phyloP scores from a whole-genome alignment of 2,797 vertebrate genomes.

The Lepus oiostolus region DNA sequence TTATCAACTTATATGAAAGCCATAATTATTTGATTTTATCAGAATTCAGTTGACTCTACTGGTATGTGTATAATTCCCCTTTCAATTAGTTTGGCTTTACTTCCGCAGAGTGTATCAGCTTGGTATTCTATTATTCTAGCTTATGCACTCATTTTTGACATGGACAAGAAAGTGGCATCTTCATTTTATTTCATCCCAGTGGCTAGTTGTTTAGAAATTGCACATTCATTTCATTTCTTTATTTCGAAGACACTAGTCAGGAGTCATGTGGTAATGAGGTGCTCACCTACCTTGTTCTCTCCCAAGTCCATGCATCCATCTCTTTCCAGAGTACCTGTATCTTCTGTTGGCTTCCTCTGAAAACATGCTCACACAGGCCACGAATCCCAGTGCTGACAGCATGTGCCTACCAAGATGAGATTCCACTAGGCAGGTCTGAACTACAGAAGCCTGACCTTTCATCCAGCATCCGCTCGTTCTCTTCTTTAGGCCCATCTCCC shows the following conservation, averaged over 20 bases:
- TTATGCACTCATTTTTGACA: background rate
- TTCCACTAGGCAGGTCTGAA: background rate
- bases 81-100: background rate
- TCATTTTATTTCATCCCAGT: background rate
- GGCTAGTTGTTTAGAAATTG: background rate
- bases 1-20: background rate
- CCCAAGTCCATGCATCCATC: background rate
- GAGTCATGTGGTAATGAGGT: background rate
- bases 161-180: background rate
- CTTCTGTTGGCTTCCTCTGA: background rate
- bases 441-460: background rate
- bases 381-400: background rate
- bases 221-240: background rate
- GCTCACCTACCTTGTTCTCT: background rate
- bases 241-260: background rate
- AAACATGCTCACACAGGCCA: too few species aligned
- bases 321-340: background rate
- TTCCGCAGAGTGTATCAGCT: background rate
- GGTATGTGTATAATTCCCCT: background rate
- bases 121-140: background rate
- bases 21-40: background rate
- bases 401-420: too few species aligned
- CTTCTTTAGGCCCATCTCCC: background rate
- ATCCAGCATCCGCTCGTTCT: background rate
- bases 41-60: background rate